Conservation (phyloP, 2,888 invertebrate species). For the Lycia hirtaria region DNA sequence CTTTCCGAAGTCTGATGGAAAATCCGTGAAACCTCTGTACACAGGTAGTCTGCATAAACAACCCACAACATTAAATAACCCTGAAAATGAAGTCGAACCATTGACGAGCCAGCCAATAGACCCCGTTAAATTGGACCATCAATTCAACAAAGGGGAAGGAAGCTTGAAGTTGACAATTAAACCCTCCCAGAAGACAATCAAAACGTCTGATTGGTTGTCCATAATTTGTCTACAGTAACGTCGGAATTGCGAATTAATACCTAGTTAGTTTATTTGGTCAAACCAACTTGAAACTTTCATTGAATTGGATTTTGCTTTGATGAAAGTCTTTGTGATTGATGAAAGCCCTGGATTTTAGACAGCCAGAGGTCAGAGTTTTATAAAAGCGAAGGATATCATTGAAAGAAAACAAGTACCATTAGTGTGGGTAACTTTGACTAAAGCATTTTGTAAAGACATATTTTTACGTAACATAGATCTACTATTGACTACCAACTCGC, state of each 20-base stretch:
- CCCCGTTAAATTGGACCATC: constrained; percentile 9
- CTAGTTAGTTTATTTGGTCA: not conserved
- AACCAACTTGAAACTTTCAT: not conserved
- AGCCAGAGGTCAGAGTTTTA: too few relatives aligned
- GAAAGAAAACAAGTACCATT: too few relatives aligned
- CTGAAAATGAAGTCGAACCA: not conserved
- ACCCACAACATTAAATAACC: constrained; percentile 3
- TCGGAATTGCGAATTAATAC: not conserved
- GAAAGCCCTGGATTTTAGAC: too few relatives aligned
- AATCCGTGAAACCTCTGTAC: too few relatives aligned
- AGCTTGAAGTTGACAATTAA: constrained; percentile 21
- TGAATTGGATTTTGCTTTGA: too few relatives aligned
- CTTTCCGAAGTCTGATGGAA: too few relatives aligned
- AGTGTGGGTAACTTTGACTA: too few relatives aligned
- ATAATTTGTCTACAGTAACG: constrained; percentile 10
- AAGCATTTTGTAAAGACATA: too few relatives aligned
- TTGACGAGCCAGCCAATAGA: constrained; percentile 13
- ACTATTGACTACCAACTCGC: too few relatives aligned
- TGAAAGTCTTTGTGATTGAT: too few relatives aligned
- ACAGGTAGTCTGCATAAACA: constrained; percentile 5
- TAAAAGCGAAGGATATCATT: too few relatives aligned
- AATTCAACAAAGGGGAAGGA: constrained; percentile 13
- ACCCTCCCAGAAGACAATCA: constrained; percentile 19
- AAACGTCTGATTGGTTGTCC: constrained; percentile 13
- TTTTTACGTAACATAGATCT: too few relatives aligned